Conservation (phyloP, 2,888 invertebrate genomes). For the Orthosia gothica region DNA sequence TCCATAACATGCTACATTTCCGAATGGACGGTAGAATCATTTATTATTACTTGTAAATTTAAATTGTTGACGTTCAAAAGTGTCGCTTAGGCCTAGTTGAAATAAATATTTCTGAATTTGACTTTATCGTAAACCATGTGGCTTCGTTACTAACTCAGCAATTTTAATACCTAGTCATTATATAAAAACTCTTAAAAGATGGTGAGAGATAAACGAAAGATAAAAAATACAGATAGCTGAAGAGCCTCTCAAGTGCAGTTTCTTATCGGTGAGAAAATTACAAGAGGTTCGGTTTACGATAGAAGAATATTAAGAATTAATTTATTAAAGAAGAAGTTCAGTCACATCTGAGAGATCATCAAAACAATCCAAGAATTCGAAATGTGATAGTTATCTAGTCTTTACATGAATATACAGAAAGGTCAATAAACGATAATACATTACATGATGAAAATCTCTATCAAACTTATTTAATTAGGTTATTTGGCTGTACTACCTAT, state of each 20-base stretch:
- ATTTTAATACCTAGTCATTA: no score
- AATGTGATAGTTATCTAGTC: not conserved
- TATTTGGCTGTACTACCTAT: not conserved
- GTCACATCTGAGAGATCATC: not conserved
- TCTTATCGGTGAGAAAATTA: not conserved
- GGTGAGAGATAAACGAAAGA: not conserved
- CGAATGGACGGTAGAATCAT: no score
- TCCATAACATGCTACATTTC: no score
- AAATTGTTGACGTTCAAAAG: no score
- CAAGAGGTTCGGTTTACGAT: not conserved
- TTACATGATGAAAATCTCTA: not conserved
- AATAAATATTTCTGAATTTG: no score
- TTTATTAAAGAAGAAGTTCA: not conserved
- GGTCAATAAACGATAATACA: not conserved
- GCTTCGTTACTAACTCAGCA: no score
- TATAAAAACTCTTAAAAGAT: no score
- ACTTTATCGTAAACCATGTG: no score
- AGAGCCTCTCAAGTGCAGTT: conserved; percentile 2
- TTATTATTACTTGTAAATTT: no score
- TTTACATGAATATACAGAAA: not conserved
- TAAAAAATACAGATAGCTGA: conserved; percentile 1
- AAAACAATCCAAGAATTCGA: not conserved
- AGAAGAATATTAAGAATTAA: no score
- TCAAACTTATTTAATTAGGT: not conserved
- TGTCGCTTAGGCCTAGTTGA: no score